Evolutionary conservation across 2,888 invertebrate species (phyloP), one percentile per base, ranked within the genome.

Genomic region (Anticlea derivata): DNA sequence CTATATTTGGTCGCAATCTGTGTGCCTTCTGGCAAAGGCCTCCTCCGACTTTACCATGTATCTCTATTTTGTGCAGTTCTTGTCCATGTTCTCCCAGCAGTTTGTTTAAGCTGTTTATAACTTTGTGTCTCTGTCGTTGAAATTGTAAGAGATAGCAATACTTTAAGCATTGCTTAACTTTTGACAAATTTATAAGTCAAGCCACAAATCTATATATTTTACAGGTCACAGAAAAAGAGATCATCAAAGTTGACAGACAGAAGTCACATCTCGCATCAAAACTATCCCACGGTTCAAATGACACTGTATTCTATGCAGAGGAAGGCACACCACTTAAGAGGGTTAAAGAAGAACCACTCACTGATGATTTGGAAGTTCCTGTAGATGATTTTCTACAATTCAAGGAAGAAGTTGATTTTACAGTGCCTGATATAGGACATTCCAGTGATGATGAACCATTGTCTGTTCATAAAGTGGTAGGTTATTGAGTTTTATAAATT

Each of bases 391-490:
- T 12, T 5, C 11, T 31, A 3, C 41, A 33, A 23, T 33, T 83
- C 0, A 83, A 86, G 45, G 67, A 75, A 24, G 83, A 85, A 43
- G 65, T 72, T 13, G 62, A 61, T n/a, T 52, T 47, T 33, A 63
- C 48, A 1, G 30, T 60, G 1, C 23, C 24, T 0, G 40, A 31
- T 23, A 13, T 27, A 1, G 27, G 23, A 1, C 35, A 24, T 3
- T 56, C 60, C 7, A 62, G 62, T 59, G 83, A 80, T 54, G 78
- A 87, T 60, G 83, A 84, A 49, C 86, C 86, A 0, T 53, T 86
- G 0, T 78, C 82, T 0, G 23, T 77, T 5, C 80, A 78, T 48
- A 83, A 83, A 17, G 31, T 27, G 34, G 50, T 51, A 22, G 6
- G 45, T 41, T 17, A 4, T 3, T 7, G 23, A 20, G n/a, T 5